These are phyloP conservation scores for Nasonovia ribisnigri DNA, from an alignment of 2,888 invertebrate species.

Conservation along the genomic window DNA sequence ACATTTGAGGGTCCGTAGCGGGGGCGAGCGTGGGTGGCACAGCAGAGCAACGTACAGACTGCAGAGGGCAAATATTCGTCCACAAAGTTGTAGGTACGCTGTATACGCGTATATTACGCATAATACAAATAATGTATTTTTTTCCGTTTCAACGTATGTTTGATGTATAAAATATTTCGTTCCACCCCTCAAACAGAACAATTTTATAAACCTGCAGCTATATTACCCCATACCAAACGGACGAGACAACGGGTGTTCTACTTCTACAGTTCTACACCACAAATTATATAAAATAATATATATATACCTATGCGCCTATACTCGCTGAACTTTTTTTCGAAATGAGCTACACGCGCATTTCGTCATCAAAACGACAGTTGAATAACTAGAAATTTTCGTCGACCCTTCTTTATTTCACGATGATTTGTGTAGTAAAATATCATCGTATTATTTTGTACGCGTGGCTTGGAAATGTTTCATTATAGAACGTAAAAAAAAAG, in stretches of 20 bases:
- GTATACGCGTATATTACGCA: neutral
- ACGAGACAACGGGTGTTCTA: neutral
- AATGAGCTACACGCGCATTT: neutral
- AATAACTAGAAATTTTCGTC: neutral
- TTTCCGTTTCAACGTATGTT: neutral
- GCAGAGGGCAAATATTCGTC: neutral
- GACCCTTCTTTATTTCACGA: neutral
- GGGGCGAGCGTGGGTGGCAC: neutral
- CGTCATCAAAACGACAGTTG: neutral
- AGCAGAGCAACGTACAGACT: neutral
- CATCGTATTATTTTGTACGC: neutral
- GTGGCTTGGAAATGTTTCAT: neutral
- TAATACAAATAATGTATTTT: neutral
- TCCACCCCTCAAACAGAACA: neutral
- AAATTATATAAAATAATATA: neutral
- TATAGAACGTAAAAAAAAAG: neutral
- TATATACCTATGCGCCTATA: neutral
- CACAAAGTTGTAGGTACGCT: neutral
- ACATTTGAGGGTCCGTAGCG: neutral
- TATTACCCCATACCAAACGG: neutral
- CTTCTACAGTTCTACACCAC: neutral
- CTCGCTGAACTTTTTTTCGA: neutral
- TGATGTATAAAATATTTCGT: slow-evolving; percentile 3
- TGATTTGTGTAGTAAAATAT: neutral
- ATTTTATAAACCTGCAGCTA: neutral